phyloP scores from a whole-genome alignment of 2,797 vertebrate species.

The Onychomys leucogaster region DNA sequence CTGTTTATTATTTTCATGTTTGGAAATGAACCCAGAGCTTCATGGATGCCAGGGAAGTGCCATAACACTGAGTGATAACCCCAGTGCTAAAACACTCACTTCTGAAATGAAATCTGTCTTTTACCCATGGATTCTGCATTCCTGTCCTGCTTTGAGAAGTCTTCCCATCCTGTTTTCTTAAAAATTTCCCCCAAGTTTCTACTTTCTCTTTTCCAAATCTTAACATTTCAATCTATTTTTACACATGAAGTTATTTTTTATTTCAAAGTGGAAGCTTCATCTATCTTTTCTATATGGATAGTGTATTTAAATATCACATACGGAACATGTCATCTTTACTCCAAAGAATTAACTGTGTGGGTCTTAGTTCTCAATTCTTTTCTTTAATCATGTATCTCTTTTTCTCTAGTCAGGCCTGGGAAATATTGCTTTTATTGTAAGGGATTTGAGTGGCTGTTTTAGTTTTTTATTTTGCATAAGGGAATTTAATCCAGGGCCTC shows the following conservation, averaged over 20 bases:
- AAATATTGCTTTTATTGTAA: neutral
- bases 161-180: neutral
- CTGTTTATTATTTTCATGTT: neutral
- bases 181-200: constrained; percentile 17
- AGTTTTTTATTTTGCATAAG: neutral
- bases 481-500: neutral
- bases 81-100: neutral
- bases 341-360: neutral
- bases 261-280: neutral
- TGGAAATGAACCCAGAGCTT: neutral
- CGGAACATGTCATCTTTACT: neutral
- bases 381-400: neutral
- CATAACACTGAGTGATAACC: neutral
- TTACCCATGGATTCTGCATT: neutral
- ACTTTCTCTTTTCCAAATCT: constrained; percentile 34
- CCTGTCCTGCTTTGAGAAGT: neutral
- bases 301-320: neutral
- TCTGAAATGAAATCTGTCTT: neutral
- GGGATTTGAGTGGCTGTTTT: constrained; percentile 15
- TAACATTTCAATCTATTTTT: constrained; percentile 36
- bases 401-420: neutral
- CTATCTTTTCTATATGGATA: neutral
- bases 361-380: neutral
- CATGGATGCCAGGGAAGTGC: neutral
- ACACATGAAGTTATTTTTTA: neutral